These are phyloP conservation scores for Drosophila micromelanica DNA, from an alignment of 1,140 invertebrate species.

Conservation along the genomic window DNA sequence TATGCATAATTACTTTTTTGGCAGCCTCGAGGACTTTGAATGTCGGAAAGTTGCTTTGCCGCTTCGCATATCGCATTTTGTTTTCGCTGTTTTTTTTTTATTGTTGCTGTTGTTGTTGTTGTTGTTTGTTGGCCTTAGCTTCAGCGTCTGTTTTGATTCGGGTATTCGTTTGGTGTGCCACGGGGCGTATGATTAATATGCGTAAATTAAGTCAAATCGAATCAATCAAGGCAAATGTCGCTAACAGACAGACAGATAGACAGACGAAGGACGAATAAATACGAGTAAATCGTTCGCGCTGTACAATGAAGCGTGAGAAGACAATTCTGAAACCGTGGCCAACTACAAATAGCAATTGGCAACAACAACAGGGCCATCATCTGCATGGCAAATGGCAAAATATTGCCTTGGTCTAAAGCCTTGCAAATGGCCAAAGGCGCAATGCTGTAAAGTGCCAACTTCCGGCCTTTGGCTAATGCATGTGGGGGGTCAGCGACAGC, in stretches of 20 bases:
- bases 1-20: slow-evolving; percentile 75
- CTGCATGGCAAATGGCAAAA: slow-evolving; percentile 69
- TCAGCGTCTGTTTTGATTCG: slow-evolving; percentile 46
- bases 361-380: slow-evolving; percentile 35
- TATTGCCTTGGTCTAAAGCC: slow-evolving; percentile 42
- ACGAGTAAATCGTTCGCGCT: slow-evolving; percentile 1
- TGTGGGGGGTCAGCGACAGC: slow-evolving; percentile 13
- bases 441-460: slow-evolving; percentile 71
- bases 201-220: slow-evolving; percentile 82
- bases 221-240: slow-evolving; percentile 76
- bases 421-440: slow-evolving; percentile 28
- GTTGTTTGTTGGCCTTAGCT: not conserved
- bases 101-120: too few relatives aligned
- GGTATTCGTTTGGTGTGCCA: slow-evolving; percentile 27
- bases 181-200: slow-evolving; percentile 79
- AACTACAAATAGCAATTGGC: slow-evolving; percentile 1
- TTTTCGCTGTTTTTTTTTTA: not conserved
- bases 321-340: not conserved
- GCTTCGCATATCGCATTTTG: not conserved
- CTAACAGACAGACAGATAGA: slow-evolving; percentile 25
- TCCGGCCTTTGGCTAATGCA: too few relatives aligned
- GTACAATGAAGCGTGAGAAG: slow-evolving; percentile 1
- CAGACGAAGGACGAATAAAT: slow-evolving; percentile 21
- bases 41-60: slow-evolving; percentile 34
- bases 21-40: slow-evolving; percentile 46